Percentiles rank a stretch among this genome's conserved stretches.
phyloP scores from a whole-genome alignment of 1,140 invertebrate species.

The Bombus balteatus region DNA sequence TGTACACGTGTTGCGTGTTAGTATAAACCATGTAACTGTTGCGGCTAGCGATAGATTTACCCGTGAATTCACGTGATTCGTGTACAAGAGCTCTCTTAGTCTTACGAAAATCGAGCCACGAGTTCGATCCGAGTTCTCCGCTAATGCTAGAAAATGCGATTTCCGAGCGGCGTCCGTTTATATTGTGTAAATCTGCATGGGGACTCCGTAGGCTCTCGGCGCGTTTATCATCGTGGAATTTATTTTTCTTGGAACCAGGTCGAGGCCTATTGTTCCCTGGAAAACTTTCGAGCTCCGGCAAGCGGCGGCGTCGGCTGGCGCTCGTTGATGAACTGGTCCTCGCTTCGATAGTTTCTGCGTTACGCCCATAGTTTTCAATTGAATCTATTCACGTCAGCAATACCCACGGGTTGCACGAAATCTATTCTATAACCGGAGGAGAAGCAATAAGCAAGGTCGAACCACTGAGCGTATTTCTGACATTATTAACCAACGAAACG shows the following conservation, averaged over 20 bases:
- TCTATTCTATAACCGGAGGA: slow-evolving; percentile 34
- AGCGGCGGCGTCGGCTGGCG: neutral
- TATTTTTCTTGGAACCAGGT: slow-evolving; percentile 45
- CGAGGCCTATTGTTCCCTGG: slow-evolving; percentile 52
- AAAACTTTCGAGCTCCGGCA: neutral
- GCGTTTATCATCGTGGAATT: slow-evolving; percentile 56
- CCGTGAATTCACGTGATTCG: slow-evolving; percentile 22
- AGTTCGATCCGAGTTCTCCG: slow-evolving; percentile 8
- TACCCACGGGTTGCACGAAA: slow-evolving; percentile 35
- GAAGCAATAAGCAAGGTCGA: slow-evolving; percentile 9
- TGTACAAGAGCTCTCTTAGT: neutral
- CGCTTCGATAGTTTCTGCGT: slow-evolving; percentile 36
- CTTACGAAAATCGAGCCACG: slow-evolving; percentile 28
- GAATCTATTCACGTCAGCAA: slow-evolving; percentile 14
- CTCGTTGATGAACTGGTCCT: slow-evolving; percentile 26
- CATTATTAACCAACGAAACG: neutral
- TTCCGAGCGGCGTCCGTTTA: slow-evolving; percentile 22
- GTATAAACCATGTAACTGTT: slow-evolving; percentile 48
- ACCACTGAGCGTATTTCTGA: neutral
- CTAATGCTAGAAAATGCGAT: slow-evolving; percentile 54
- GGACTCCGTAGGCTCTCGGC: slow-evolving; percentile 40
- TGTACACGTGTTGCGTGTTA: slow-evolving; percentile 46
- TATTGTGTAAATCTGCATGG: slow-evolving; percentile 56
- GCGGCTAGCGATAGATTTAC: slow-evolving; percentile 34
- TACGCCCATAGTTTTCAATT: slow-evolving; percentile 19